A percentile compares a stretch with the other conserved stretches of the same genome.
Conservation (phyloP, 2,113 vertebrate species). For the Sapajus apella region DNA sequence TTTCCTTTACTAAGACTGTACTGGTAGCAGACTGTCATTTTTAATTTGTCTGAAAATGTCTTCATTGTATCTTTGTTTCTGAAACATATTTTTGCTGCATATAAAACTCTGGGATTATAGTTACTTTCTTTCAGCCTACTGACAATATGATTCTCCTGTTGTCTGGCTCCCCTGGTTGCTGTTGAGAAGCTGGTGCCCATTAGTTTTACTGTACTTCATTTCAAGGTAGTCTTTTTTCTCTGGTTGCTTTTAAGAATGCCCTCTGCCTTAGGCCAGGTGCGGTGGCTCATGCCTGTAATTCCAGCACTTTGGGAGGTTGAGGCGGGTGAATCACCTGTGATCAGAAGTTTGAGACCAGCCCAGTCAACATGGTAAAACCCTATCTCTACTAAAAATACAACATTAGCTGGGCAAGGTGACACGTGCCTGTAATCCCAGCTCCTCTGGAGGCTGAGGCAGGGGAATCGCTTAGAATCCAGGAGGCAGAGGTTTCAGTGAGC, state of each 20-base stretch:
- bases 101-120: background rate
- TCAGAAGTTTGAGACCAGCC: too few species aligned
- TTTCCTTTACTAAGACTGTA: background rate
- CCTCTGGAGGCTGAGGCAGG: too few species aligned
- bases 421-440: too few species aligned
- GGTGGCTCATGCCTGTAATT: too few species aligned
- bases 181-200: background rate
- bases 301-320: too few species aligned
- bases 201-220: background rate
- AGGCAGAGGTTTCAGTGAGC: too few species aligned
- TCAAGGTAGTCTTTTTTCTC: background rate
- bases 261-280: background rate
- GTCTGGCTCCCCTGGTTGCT: background rate
- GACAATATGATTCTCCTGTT: background rate
- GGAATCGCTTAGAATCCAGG: too few species aligned
- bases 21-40: background rate
- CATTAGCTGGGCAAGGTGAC: too few species aligned
- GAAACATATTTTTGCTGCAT: background rate
- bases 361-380: too few species aligned
- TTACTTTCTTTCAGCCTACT: background rate
- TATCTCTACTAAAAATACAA: too few species aligned
- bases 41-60: background rate
- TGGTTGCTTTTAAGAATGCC: background rate
- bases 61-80: background rate
- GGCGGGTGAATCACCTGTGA: too few species aligned